Evolutionary conservation across 2,797 vertebrate species (phyloP).

Genomic region (Aselliscus stoliczkanus): DNA sequence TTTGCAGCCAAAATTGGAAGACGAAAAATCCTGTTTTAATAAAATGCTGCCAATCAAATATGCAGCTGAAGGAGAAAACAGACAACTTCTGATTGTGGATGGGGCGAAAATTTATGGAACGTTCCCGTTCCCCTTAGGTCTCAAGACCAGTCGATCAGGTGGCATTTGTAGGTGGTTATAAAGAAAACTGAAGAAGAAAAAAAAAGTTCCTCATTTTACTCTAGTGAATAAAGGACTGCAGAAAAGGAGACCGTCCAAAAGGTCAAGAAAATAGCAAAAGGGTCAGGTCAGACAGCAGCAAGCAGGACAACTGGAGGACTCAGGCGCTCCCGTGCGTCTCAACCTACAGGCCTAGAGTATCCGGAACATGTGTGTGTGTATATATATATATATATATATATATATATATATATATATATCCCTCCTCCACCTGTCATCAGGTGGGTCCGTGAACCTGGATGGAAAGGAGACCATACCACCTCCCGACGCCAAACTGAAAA

Average conservation of each 20-base stretch:
- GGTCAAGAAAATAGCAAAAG: not conserved
- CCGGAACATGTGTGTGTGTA: too few species aligned
- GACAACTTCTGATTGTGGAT: not conserved
- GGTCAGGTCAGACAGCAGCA: not conserved
- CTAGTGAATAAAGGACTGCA: not conserved
- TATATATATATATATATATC: too few species aligned
- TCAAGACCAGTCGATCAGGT: not conserved
- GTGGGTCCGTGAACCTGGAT: rapidly evolving
- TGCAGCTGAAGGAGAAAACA: not conserved
- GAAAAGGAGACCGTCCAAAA: not conserved
- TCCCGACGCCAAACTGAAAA: not conserved
- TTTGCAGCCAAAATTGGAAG: not conserved
- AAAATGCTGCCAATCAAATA: not conserved
- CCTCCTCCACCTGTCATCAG: not conserved
- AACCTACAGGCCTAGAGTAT: too few species aligned
- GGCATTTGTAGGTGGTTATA: not conserved
- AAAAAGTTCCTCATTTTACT: not conserved
- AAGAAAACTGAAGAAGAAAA: not conserved
- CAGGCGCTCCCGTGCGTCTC: not conserved
- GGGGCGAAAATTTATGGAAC: not conserved
- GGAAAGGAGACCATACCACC: not conserved
- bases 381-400: too few species aligned
- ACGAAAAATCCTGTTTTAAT: not conserved
- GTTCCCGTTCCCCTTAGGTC: not conserved
- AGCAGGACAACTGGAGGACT: too few species aligned